A percentile compares a stretch with the other conserved stretches of the same genome.
Conservation (phyloP, 2,113 vertebrate species). For the Nannobrachium achirus region DNA sequence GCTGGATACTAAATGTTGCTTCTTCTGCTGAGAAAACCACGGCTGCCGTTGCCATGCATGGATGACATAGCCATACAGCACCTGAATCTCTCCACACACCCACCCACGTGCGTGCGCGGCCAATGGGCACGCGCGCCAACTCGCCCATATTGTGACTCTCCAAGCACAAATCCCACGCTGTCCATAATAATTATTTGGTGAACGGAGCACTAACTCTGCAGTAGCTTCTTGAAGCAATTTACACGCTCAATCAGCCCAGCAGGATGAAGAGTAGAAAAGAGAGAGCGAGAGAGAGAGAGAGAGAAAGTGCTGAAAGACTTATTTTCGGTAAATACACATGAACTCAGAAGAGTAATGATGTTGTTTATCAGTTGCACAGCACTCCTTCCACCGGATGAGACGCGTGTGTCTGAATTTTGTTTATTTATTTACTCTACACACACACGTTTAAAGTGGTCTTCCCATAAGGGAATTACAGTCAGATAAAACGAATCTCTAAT, state of each 20-base stretch:
- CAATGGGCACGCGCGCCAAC: slow-evolving; percentile 23
- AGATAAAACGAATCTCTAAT: too few relatives aligned
- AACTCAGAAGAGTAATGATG: too few relatives aligned
- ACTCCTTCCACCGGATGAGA: too few relatives aligned
- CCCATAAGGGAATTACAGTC: too few relatives aligned
- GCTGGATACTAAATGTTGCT: too few relatives aligned
- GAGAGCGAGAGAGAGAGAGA: not conserved
- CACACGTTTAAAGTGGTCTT: too few relatives aligned
- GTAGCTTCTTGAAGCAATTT: slow-evolving; percentile 60
- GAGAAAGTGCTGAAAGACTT: too few relatives aligned
- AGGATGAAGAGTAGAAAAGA: slow-evolving; percentile 47
- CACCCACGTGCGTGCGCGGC: slow-evolving; percentile 10
- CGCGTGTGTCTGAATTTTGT: too few relatives aligned
- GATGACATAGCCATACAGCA: not conserved
- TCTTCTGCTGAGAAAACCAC: too few relatives aligned
- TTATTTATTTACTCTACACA: too few relatives aligned
- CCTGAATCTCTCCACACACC: too few relatives aligned
- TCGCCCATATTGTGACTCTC: slow-evolving; percentile 63
- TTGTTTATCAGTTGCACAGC: too few relatives aligned
- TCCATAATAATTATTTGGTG: slow-evolving; percentile 71
- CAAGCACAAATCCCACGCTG: slow-evolving; percentile 70
- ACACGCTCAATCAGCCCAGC: slow-evolving; percentile 53
- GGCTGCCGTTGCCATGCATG: not conserved
- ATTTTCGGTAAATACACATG: slow-evolving; percentile 48
- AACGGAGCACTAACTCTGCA: slow-evolving; percentile 57